Percentiles rank a stretch among this genome's conserved stretches.
Evolutionary conservation across 2,888 invertebrate species (phyloP).

Genomic region (Calameuta pallipes): DNA sequence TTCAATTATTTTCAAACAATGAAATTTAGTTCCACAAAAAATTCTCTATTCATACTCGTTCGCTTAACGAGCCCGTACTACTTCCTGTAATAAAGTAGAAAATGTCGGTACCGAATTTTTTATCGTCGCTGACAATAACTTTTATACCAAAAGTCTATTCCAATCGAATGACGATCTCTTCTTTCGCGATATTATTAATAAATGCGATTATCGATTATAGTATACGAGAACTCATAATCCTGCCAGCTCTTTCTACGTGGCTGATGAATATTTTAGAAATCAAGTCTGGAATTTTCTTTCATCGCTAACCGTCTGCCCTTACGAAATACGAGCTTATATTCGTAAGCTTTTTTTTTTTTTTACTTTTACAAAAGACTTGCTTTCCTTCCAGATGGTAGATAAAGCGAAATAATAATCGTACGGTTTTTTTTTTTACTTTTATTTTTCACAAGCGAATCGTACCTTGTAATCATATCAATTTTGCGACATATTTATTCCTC

Average conservation of each 20-base stretch:
- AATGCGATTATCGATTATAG: background rate
- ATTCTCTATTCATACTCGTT: too few relatives aligned
- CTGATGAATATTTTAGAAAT: background rate
- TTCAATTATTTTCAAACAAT: too few relatives aligned
- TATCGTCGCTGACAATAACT: background rate
- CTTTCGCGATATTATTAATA: background rate
- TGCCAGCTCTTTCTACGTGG: background rate
- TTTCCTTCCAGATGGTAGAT: background rate
- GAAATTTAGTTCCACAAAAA: too few relatives aligned
- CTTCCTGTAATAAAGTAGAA: background rate
- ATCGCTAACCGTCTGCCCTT: background rate
- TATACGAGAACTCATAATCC: background rate
- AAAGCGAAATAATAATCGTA: background rate
- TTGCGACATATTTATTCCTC: background rate
- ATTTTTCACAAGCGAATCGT: background rate
- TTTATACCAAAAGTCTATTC: background rate
- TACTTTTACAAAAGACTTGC: too few relatives aligned
- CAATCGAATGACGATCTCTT: background rate
- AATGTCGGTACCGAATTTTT: background rate
- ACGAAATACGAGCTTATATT: background rate
- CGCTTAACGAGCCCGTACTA: background rate
- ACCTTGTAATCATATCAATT: background rate
- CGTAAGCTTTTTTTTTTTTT: background rate
- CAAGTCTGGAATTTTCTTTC: background rate
- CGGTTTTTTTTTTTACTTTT: background rate